Percentiles rank a stretch among this genome's conserved stretches.
These are phyloP conservation scores for Scalopus aquaticus DNA, from an alignment of 2,113 vertebrate genomes.

Conservation along the genomic window DNA sequence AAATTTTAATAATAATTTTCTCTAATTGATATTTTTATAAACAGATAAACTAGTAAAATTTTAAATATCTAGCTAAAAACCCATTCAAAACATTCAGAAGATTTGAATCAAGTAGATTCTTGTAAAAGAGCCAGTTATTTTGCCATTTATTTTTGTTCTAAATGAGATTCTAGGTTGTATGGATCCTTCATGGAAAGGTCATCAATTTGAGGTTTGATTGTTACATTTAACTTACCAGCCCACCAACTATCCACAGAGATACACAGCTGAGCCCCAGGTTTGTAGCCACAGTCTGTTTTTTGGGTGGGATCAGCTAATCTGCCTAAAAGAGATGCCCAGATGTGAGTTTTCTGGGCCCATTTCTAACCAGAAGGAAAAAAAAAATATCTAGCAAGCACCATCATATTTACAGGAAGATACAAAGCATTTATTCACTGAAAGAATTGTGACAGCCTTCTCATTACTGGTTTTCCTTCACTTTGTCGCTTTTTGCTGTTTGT, in stretches of 20 bases:
- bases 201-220: background rate
- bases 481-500: background rate
- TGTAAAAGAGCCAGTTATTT: background rate
- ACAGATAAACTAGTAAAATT: background rate
- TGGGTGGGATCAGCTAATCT: slow-evolving; percentile 79
- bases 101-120: background rate
- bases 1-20: background rate
- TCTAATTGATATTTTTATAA: background rate
- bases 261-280: slow-evolving; percentile 65
- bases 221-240: slow-evolving; percentile 80
- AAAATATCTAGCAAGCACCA: background rate
- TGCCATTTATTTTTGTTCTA: background rate
- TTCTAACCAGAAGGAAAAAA: background rate
- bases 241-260: slow-evolving; percentile 84
- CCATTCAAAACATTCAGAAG: background rate
- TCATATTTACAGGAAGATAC: background rate
- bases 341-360: background rate
- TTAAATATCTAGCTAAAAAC: background rate
- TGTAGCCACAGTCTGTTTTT: slow-evolving; percentile 61
- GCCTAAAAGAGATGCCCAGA: slow-evolving; percentile 66
- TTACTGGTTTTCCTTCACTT: background rate
- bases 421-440: background rate
- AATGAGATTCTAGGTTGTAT: background rate
- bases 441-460: background rate
- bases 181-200: background rate